Evolutionary conservation across 1,140 invertebrate species (phyloP).

Genomic region (Apocrypta bakeri): DNA sequence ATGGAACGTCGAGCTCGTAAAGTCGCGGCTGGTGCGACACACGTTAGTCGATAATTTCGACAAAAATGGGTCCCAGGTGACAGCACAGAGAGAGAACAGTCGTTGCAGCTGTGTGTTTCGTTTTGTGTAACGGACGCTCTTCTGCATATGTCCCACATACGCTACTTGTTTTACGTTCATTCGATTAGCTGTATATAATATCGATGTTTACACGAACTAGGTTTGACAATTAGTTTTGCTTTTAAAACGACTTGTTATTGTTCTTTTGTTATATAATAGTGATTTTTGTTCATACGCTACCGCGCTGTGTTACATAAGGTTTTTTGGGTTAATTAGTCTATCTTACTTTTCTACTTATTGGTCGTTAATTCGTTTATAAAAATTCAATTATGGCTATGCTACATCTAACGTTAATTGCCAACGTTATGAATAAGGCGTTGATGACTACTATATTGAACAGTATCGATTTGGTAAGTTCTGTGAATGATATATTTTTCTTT

Average conservation of each 20-base stretch:
- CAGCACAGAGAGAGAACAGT: no score
- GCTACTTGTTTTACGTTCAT: neutral
- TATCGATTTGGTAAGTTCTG: constrained; percentile 42
- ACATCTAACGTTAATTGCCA: constrained; percentile 36
- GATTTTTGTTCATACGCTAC: neutral
- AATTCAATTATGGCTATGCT: constrained; percentile 43
- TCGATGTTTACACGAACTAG: no score
- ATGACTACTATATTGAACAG: constrained; percentile 30
- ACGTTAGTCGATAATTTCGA: neutral
- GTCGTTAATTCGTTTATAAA: constrained; percentile 4
- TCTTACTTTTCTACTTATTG: neutral
- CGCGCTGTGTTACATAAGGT: neutral
- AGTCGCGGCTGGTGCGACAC: neutral
- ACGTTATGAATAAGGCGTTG: constrained; percentile 41
- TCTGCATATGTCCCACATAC: neutral
- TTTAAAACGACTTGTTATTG: neutral
- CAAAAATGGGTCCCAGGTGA: constrained; percentile 26
- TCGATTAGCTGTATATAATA: no score
- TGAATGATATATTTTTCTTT: neutral
- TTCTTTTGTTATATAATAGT: neutral
- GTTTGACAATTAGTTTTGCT: neutral
- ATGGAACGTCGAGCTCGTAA: constrained; percentile 7
- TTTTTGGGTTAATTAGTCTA: neutral
- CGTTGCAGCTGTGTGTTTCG: neutral
- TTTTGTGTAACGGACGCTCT: neutral